These are phyloP conservation scores for Lanistes nyassanus DNA, from an alignment of 1,140 invertebrate species.

Conservation along the genomic window DNA sequence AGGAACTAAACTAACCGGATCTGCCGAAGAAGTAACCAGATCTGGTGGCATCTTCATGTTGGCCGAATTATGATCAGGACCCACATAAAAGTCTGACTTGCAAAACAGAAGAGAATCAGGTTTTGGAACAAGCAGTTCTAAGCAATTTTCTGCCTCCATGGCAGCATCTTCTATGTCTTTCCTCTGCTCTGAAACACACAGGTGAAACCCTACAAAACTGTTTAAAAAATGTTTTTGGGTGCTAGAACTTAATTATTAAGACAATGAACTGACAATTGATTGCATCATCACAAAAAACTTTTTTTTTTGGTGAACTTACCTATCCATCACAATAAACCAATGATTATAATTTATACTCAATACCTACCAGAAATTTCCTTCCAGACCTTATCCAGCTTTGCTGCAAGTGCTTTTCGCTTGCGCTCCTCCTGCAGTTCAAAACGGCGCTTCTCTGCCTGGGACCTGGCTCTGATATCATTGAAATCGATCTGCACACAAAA, in stretches of 20 bases:
- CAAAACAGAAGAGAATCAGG: conserved; percentile 58
- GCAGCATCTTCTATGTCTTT: conserved; percentile 55
- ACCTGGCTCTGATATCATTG: conserved; percentile 55
- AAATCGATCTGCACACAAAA: conserved; percentile 63
- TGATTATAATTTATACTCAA: neutral
- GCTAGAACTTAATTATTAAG: no score
- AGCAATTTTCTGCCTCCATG: conserved; percentile 64
- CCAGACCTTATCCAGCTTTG: conserved; percentile 51
- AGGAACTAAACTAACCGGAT: neutral
- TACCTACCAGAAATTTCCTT: conserved; percentile 58
- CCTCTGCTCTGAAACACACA: conserved; percentile 39
- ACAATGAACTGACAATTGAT: neutral
- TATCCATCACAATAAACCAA: neutral
- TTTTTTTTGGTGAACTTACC: neutral
- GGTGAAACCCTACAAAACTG: no score
- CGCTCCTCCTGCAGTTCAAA: conserved; percentile 47
- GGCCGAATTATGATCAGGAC: neutral
- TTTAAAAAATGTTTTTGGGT: no score
- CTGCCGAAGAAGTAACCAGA: neutral
- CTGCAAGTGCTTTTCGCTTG: conserved; percentile 44
- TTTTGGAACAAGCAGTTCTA: conserved; percentile 64
- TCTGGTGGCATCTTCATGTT: neutral
- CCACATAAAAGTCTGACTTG: conserved; percentile 27
- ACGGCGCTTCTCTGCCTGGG: conserved; percentile 46
- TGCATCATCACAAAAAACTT: neutral